Base-by-base conservation (phyloP, 2,113 vertebrate genomes). In the Pomatorhinus ruficollis region DNA sequence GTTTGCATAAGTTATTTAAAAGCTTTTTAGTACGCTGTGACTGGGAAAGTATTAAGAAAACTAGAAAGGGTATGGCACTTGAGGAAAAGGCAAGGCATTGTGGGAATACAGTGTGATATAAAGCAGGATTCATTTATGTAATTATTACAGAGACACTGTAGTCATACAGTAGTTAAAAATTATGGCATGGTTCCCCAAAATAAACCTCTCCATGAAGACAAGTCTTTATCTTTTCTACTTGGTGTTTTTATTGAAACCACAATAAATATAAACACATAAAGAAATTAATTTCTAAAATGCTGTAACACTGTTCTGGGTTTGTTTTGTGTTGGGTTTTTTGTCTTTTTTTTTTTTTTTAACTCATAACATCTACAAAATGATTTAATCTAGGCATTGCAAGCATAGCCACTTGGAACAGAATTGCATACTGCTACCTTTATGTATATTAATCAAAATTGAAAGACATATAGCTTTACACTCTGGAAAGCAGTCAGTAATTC, bases 1-100 rank as follows among this genome's bases (percentile, higher is more conserved):
- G 9, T 53, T 86, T 81, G 47, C n/a, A 30, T 31, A 49, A 93
- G 85, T 94, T 96, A 86, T 89, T 93, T 95, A 83, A 96, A 91
- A 90, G 30, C 82, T 37, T 66, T 94, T 88, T 78, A 66, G 47
- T 54, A 77, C 0, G 0, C 25, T 77, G 59, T 1, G 27, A 40
- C 44, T 52, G 31, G 25, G 33, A 39, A 90, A 77, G 18, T 56
- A 80, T 83, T 93, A 74, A 83, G 71, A 86, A 93, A 94, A 91
- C 78, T 74, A 80, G 56, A 93, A 96, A 90, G 39, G 22, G 6
- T 63, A 76, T 40, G 18, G 50, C 82, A 84, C 50, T 65, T 80
- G 84, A 96, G 82, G 63, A 85, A 90, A 64, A 12, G 19, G 24
- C 45, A 87, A 93, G 19, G 39, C 33, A 69, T 86, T 91, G 44